phyloP scores from a whole-genome alignment of 2,113 vertebrate genomes.

The Neolamprologus brichardi region DNA sequence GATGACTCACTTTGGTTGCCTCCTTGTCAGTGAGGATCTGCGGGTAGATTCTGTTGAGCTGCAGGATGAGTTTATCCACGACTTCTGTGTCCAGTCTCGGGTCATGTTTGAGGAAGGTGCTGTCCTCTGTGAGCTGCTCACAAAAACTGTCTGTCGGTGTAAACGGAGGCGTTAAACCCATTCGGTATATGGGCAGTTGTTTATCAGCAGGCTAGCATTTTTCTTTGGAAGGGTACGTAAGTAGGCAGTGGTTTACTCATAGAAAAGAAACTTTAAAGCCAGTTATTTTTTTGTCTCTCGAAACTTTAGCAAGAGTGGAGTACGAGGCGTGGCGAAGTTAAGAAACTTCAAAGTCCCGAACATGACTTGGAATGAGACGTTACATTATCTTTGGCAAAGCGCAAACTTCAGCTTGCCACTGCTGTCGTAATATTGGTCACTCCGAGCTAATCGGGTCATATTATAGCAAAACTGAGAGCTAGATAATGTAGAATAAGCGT shows the following conservation, averaged over 20 bases:
- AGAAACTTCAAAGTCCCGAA: constrained; percentile 2
- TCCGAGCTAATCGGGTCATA: rapidly evolving
- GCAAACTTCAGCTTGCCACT: neutral
- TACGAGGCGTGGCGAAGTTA: neutral
- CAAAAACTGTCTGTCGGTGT: constrained; percentile 67
- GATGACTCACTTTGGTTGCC: constrained; percentile 80
- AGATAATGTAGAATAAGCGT: neutral
- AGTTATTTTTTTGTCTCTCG: neutral
- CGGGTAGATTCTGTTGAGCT: constrained; percentile 94
- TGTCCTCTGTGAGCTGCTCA: constrained; percentile 85
- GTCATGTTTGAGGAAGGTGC: constrained; percentile 76
- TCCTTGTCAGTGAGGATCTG: constrained; percentile 92
- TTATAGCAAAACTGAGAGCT: neutral
- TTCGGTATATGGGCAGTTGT: neutral
- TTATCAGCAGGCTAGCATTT: neutral
- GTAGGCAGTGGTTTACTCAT: neutral
- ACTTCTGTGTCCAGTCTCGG: constrained; percentile 81
- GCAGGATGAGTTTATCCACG: constrained; percentile 89
- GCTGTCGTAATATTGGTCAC: neutral
- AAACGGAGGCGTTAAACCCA: neutral
- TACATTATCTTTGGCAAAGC: neutral
- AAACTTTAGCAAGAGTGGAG: neutral
- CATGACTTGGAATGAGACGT: neutral
- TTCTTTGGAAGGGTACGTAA: neutral
- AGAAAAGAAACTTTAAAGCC: neutral